Conservation (phyloP, 2,113 vertebrate genomes). For the Holacanthus passer region DNA sequence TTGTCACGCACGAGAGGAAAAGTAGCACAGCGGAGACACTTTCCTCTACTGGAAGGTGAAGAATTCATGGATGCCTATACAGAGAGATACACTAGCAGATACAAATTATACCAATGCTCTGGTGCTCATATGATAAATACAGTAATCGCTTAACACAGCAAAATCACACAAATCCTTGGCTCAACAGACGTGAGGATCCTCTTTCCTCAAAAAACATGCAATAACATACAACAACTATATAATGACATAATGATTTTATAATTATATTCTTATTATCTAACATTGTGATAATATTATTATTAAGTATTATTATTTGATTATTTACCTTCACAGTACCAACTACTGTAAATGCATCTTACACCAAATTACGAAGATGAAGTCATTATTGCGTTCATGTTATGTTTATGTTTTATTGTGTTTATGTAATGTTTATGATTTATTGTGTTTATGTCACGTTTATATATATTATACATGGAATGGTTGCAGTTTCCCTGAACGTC, state of each 20-base stretch:
- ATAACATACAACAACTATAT: too few species aligned
- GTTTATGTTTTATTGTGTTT: too few species aligned
- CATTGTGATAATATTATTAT: too few species aligned
- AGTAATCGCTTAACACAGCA: neutral
- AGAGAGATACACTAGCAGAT: neutral
- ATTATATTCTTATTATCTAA: too few species aligned
- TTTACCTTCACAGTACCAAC: neutral
- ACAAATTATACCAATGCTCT: neutral
- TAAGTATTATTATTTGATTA: too few species aligned
- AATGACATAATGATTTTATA: too few species aligned
- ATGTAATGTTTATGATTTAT: too few species aligned
- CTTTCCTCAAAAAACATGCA: neutral
- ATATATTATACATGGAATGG: neutral
- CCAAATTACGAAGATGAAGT: neutral
- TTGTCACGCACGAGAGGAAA: neutral
- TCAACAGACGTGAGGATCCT: neutral
- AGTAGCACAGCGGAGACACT: neutral
- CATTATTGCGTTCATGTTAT: too few species aligned
- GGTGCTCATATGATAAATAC: neutral
- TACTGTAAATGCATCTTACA: neutral
- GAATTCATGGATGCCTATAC: neutral
- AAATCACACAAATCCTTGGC: neutral
- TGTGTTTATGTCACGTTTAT: too few species aligned
- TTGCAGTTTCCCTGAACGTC: neutral
- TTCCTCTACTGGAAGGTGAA: neutral